Base-by-base conservation (phyloP, 2,888 invertebrate genomes). In the Orthonychiurus folsomi region DNA sequence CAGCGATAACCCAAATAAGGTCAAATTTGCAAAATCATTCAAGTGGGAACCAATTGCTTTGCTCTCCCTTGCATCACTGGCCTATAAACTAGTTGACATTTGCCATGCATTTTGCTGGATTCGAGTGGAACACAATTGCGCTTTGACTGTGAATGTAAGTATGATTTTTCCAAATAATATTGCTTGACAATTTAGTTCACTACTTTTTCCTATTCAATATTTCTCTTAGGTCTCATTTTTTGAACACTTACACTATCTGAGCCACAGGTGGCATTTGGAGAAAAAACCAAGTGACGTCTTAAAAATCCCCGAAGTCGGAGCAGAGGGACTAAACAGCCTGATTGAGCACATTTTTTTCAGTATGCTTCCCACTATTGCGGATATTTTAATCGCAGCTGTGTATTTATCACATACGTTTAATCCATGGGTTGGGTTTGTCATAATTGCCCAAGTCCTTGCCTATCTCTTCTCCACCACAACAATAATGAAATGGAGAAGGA, bases 281-380 rank as follows among this genome's bases (percentile, higher is more conserved):
- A 52, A 23, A 20, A 20, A 52, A 20, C 20, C 52, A 23, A 23
- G 52, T 9, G 52, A 52, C n/a, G 12, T n/a, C 9, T 52, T 52
- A 9, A 52, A 20, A 23, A 23, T 52, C 9, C 12, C 52, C n/a
- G 52, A 52, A 5, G 12, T 5, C 9, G 52, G 52, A 12, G 20
- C 52, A 20, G 52, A 52, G 9, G 52, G 52, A 23, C 20, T 52
- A 9, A 52, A 52, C 52, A 23, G 24, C 20, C 3, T 52, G 12
- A 20, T 52, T 21, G 52, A 52, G n/a, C 52, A 52, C n/a, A 9
- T 52, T 5, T 20, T 52, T 52, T 52, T 52, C 52, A 12, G 9
- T 23, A 52, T 52, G 3, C 9, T 20, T 12, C 52, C 52, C 5
- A 23, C 52, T 3, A 23, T 23, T 23, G 52, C 24, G 5, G 52